Percentiles rank a stretch among this genome's conserved stretches.
These are phyloP conservation scores for Venustaconcha ellipsiformis DNA, from an alignment of 1,140 invertebrate genomes.

Conservation along the genomic window DNA sequence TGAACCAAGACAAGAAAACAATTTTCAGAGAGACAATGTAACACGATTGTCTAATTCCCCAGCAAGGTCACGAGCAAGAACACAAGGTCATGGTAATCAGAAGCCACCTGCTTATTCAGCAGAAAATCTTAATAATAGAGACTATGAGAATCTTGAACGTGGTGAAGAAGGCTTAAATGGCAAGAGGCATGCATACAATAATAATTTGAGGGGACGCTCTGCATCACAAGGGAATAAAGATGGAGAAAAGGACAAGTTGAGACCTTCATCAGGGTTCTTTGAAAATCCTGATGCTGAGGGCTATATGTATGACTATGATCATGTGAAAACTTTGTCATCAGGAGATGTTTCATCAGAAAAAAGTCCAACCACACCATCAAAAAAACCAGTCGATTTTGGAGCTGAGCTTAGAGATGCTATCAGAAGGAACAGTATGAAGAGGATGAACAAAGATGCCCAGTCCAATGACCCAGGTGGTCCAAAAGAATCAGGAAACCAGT, in stretches of 20 bases:
- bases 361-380: neutral
- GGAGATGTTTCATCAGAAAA: slow-evolving; percentile 6
- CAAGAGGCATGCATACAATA: neutral
- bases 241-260: too few relatives aligned
- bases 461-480: slow-evolving; percentile 9
- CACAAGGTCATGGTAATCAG: neutral
- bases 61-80: slow-evolving; percentile 11
- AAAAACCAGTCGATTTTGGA: slow-evolving; percentile 24
- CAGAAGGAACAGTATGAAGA: slow-evolving; percentile 12
- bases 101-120: neutral
- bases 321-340: slow-evolving; percentile 23
- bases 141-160: slow-evolving; percentile 16
- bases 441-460: slow-evolving; percentile 13
- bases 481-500: too few relatives aligned
- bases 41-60: slow-evolving; percentile 30
- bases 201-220: neutral
- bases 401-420: slow-evolving; percentile 23
- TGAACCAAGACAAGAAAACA: neutral
- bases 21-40: slow-evolving; percentile 4
- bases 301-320: slow-evolving; percentile 34
- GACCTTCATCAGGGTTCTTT: slow-evolving; percentile 5
- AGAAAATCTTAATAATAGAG: slow-evolving; percentile 13
- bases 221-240: too few relatives aligned
- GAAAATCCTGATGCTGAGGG: slow-evolving; percentile 33
- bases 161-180: slow-evolving; percentile 2